These are phyloP conservation scores for Catostylus mosaicus DNA, from an alignment of 30 jellyfish, hydroid and myxozoan genomes.

Conservation along the genomic window DNA sequence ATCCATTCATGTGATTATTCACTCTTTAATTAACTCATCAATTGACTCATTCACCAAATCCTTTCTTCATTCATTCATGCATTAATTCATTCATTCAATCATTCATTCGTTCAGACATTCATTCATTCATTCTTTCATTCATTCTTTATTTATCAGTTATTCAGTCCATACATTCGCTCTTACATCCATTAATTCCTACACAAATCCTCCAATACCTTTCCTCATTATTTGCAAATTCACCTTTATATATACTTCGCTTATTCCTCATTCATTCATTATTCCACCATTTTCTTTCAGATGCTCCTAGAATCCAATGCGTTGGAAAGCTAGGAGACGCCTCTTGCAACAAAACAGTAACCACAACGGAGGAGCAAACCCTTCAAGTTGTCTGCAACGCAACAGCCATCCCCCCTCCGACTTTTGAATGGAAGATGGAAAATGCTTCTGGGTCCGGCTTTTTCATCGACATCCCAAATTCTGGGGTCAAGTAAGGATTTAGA, in stretches of 20 bases:
- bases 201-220: too few relatives aligned
- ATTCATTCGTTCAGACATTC: background rate
- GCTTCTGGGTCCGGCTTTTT: constrained; percentile 28
- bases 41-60: background rate
- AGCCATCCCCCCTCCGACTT: constrained; percentile 86
- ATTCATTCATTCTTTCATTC: background rate
- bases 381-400: constrained; percentile 74
- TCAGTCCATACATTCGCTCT: too few relatives aligned
- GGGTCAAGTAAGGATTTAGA: constrained; percentile 21
- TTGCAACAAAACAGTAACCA: constrained; percentile 64
- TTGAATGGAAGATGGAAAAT: constrained; percentile 64
- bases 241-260: too few relatives aligned
- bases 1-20: too few relatives aligned
- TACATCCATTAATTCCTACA: too few relatives aligned
- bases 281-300: constrained; percentile 24
- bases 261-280: background rate
- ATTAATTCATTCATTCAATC: background rate
- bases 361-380: constrained; percentile 44
- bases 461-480: constrained; percentile 22
- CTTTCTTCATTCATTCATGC: background rate
- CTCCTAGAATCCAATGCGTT: constrained; percentile 78
- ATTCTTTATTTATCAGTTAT: too few relatives aligned
- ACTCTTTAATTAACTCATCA: background rate
- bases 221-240: too few relatives aligned
- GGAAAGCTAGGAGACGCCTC: constrained; percentile 67